A percentile compares a stretch with the other conserved stretches of the same genome.
phyloP scores from a whole-genome alignment of 2,888 invertebrate species.

The Mimachlamys varia region DNA sequence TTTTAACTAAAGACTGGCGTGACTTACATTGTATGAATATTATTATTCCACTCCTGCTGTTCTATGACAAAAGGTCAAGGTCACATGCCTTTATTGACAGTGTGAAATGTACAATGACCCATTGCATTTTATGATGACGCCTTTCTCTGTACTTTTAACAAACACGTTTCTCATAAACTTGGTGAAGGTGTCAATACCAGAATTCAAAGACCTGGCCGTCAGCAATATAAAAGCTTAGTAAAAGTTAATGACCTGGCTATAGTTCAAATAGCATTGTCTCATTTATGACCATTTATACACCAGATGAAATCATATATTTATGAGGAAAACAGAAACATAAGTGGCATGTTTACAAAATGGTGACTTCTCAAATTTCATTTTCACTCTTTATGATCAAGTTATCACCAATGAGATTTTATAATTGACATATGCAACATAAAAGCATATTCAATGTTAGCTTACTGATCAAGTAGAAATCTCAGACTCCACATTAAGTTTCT shows the following conservation, averaged over 20 bases:
- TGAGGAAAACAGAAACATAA: background rate
- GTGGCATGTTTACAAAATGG: background rate
- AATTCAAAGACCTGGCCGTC: background rate
- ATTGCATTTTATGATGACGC: background rate
- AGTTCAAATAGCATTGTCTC: background rate
- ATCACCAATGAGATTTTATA: background rate
- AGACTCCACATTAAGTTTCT: background rate
- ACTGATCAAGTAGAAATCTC: background rate
- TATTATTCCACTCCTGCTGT: no score
- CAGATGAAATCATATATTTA: background rate
- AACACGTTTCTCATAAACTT: background rate
- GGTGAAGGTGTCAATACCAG: background rate
- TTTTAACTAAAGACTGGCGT: background rate
- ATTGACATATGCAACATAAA: background rate
- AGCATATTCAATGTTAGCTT: background rate
- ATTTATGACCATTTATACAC: background rate
- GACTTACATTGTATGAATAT: no score
- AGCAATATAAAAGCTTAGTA: background rate
- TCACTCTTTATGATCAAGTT: background rate
- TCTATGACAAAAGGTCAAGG: background rate
- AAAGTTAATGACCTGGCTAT: background rate
- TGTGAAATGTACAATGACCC: background rate
- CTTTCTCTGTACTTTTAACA: background rate
- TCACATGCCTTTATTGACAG: background rate
- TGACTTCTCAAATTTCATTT: background rate